Evolutionary conservation across 2,113 vertebrate genomes (phyloP), one percentile per base, ranked within the genome.

Genomic region (Dasyprocta punctata): DNA sequence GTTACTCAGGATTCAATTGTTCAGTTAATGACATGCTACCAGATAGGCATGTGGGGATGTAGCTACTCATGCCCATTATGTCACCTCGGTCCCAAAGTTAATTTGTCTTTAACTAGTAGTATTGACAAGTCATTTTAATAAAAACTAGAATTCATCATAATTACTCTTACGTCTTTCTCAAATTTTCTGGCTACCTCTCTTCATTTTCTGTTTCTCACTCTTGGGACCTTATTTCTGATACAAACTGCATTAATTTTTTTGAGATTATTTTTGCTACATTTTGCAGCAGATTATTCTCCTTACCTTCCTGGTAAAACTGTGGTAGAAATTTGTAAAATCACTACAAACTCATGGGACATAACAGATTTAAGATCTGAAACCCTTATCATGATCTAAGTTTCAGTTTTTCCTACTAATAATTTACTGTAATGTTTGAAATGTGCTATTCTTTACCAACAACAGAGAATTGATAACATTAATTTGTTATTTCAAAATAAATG

Each of bases 371-470:
- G 75, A 41, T 71, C 84, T 61, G 60, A 95, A 80, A 3, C 0
- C 7, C 52, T 67, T 30, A 89, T 60, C 58, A 41, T 86, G 71
- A 54, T 7, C 4, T 67, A 73, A 41, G 67, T 56, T 92, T 83
- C 52, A 73, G 67, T 84, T 86, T 78, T 20, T 10, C 41, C 19
- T 67, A 36, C 5, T 90, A 8, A 78, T 30, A 1, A 65, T 65
- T 92, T 86, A 33, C 16, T 65, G 10, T 94, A 11, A 54, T 56
- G 94, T 92, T 56, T 95, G 60, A 58, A 94, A 88, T 67, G 86
- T 65, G 86, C 10, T 63, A 38, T 75, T 80, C 17, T 95, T 92
- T 87, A 87, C 3, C 5, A 60, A 36, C 13, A 86, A 56, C 20
- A 61, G 20, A 77, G 5, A 61, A 63, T 9, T 5, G 80, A 1